These are phyloP conservation scores for Propithecus deckenii DNA, from an alignment of 2,797 vertebrate species.

Conservation along the genomic window DNA sequence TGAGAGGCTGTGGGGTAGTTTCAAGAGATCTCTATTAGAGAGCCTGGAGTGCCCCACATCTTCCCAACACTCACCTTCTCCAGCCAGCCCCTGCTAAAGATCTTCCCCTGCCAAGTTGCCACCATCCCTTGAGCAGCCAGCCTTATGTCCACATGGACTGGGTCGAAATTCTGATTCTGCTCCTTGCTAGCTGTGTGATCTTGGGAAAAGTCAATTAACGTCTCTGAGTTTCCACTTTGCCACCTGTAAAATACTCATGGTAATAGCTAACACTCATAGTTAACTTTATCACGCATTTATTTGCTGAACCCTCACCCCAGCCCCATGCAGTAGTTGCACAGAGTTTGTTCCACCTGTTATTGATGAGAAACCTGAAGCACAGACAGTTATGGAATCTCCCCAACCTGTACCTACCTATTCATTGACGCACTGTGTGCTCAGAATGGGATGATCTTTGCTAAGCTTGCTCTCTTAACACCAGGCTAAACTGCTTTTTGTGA, in stretches of 20 bases:
- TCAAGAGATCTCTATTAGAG: background rate
- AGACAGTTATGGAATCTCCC: background rate
- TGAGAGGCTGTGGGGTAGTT: background rate
- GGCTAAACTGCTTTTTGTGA: background rate
- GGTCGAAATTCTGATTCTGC: background rate
- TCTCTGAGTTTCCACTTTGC: background rate
- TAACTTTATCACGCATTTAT: background rate
- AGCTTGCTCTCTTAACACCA: background rate
- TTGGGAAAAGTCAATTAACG: background rate
- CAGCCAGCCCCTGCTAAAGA: background rate
- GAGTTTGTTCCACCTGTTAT: background rate
- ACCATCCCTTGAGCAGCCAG: background rate
- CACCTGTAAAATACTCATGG: background rate
- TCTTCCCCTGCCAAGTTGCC: background rate
- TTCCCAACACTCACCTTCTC: background rate
- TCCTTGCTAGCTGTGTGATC: background rate
- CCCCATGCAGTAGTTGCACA: background rate
- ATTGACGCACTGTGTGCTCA: background rate
- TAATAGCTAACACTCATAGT: background rate
- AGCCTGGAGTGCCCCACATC: fast-evolving
- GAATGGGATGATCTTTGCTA: background rate
- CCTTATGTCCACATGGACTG: background rate
- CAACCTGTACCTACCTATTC: background rate
- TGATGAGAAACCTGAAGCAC: background rate
- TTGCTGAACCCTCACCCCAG: background rate